Percentiles rank a stretch among this genome's conserved stretches.
These are phyloP conservation scores for Gastracanthus pulcherrimus DNA, from an alignment of 2,888 invertebrate species.

Conservation along the genomic window DNA sequence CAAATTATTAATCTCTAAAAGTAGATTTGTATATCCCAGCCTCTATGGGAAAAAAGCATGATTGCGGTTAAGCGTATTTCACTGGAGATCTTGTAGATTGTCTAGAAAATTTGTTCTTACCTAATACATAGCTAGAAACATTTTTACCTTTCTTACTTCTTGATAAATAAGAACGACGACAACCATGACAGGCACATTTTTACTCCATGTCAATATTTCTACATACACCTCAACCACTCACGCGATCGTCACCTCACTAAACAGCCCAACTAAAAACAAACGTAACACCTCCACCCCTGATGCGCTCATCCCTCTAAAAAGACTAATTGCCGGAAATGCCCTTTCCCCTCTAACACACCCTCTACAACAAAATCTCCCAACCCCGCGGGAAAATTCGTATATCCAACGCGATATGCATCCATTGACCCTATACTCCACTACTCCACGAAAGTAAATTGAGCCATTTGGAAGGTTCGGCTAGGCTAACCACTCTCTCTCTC, in stretches of 20 bases:
- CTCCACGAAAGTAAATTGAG: constrained; percentile 47
- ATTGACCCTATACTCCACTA: background rate
- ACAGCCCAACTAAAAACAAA: background rate
- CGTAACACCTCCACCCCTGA: background rate
- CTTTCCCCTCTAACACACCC: background rate
- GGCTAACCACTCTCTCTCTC: background rate
- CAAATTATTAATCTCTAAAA: too few relatives aligned
- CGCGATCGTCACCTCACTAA: background rate
- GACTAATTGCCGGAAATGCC: constrained; percentile 20
- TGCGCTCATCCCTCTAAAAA: background rate
- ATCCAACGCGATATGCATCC: background rate
- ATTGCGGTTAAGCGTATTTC: too few relatives aligned
- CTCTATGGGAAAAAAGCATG: too few relatives aligned
- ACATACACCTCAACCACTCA: background rate
- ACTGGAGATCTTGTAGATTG: too few relatives aligned
- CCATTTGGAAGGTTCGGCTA: background rate
- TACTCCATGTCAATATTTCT: background rate
- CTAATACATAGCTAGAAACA: too few relatives aligned
- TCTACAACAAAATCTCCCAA: background rate
- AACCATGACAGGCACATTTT: background rate
- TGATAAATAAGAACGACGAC: background rate
- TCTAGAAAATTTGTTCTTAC: too few relatives aligned
- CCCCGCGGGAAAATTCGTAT: background rate
- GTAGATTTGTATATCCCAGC: too few relatives aligned
- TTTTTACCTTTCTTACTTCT: too few relatives aligned